Evolutionary conservation across 2,888 invertebrate genomes (phyloP), one percentile per base, ranked within the genome.

Genomic region (Stictocephala bisonia): DNA sequence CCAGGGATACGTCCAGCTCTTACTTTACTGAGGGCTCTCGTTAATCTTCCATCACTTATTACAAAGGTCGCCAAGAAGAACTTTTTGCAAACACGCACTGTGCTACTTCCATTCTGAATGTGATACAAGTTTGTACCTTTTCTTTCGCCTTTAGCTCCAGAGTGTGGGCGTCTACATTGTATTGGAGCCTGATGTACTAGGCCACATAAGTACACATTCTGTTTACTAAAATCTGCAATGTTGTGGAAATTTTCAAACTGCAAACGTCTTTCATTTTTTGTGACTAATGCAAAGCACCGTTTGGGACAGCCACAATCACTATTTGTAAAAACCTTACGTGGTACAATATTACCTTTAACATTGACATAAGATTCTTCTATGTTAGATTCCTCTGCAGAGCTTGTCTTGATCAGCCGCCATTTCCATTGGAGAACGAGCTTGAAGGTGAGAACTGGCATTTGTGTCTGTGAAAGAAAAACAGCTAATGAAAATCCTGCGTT

Each of bases 291-390:
- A 40, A 53, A 35, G 41, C 72, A 67, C 53, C 18, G 15, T 67
- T 51, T 72, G 40, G 66, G 66, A 67, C 72, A 72, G 3, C 66
- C 66, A 72, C 72, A 72, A 40, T 66, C 67, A 26, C 50, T 13
- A 51, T 72, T 72, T 66, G 11, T 1, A 51, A 72, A 72, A 3
- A 26, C 26, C 41, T 72, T 72, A 66, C 35, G 20, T 72, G 64
- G 66, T 72, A 72, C 67, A 31, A 72, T 27, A 67, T 67, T 72
- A 20, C 72, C 72, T 50, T 72, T 72, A 20, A 72, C 53, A 67
- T 72, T 72, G 0, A 72, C 22, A 27, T 72, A 72, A 9, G 50
- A 31, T 53, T 72, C n/a, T 20, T 7, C 26, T 51, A 51, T 60
- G 15, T 41, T 26, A 58, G 71, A 51, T 20, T n/a, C 68, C 48